Base-by-base conservation (phyloP, 2,888 invertebrate genomes). In the Folsomia candida region DNA sequence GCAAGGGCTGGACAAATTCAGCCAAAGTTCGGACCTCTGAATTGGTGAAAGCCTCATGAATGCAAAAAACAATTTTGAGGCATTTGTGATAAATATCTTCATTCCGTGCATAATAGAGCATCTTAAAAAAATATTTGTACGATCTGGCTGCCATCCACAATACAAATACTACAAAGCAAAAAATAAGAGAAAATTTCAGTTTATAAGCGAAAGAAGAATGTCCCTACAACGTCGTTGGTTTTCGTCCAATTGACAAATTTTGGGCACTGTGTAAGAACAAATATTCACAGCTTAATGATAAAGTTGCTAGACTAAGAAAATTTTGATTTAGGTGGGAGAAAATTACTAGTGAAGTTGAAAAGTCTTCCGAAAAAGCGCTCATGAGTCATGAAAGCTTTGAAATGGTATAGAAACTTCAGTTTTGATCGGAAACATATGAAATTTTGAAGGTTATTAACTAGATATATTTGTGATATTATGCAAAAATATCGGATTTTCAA, bases 1-100 rank as follows among this genome's bases (percentile, higher is more conserved):
- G 71, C 64, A 64, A 25, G 69, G 63, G 1, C 29, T 69, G 58
- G 69, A 69, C 60, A 27, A 72, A 62, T 29, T 58, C 25, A 67
- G 72, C 20, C 54, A 69, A 27, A 25, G 69, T 51, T 72, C 69
- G 9, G 66, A 72, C 22, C 61, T 68, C 1, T 70, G 24, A 14
- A 20, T 67, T 62, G 37, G 60, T 2, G 51, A 61, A 18, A 63
- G 67, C 18, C 66, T 61, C 4, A 69, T 61, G 11, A 62, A n/a
- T 29, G 54, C 24, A 18, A 1, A 72, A 11, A 54, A 28, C 9
- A 69, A 69, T 59, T 24, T 67, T 22, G 20, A 67, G 28, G 69
- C 69, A 27, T 69, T 69, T 51, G 18, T 69, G 1, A 67, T 62
- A 61, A n/a, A 18, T 2, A 29, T 61, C 6, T 62, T 72, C 20